These are phyloP conservation scores for Bos javanicus DNA, from an alignment of 2,113 vertebrate genomes.

Conservation along the genomic window DNA sequence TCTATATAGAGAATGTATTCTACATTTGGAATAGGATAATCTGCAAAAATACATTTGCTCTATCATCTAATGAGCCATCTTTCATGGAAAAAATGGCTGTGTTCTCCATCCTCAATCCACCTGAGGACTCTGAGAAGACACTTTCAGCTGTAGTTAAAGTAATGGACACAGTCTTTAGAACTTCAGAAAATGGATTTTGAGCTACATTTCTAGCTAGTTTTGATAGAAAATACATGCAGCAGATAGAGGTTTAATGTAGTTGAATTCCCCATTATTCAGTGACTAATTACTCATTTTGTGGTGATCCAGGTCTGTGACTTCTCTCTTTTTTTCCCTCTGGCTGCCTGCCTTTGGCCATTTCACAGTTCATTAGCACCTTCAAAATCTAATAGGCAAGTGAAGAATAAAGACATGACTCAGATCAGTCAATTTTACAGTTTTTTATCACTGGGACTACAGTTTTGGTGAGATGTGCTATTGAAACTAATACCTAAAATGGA, in stretches of 20 bases:
- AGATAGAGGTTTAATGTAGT: background rate
- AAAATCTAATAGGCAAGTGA: constrained; percentile 21
- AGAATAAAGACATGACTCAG: background rate
- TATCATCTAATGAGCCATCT: background rate
- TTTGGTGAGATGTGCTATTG: background rate
- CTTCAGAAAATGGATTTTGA: background rate
- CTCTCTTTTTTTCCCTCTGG: background rate
- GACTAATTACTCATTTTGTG: constrained; percentile 15
- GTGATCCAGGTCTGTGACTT: background rate
- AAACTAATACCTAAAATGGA: background rate
- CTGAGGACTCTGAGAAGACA: background rate
- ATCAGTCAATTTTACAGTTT: constrained; percentile 1
- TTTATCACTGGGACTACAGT: background rate
- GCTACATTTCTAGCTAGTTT: background rate
- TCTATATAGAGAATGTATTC: background rate
- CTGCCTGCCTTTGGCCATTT: constrained; percentile 29
- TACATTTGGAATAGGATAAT: background rate
- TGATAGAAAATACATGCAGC: background rate
- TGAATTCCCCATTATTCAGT: constrained; percentile 8
- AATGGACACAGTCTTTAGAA: background rate
- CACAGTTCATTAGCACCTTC: constrained; percentile 40
- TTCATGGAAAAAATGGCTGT: background rate
- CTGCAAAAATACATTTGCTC: background rate
- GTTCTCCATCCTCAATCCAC: background rate
- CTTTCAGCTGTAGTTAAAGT: background rate